Evolutionary conservation across 1,140 invertebrate species (phyloP).

Genomic region (Apis laboriosa): DNA sequence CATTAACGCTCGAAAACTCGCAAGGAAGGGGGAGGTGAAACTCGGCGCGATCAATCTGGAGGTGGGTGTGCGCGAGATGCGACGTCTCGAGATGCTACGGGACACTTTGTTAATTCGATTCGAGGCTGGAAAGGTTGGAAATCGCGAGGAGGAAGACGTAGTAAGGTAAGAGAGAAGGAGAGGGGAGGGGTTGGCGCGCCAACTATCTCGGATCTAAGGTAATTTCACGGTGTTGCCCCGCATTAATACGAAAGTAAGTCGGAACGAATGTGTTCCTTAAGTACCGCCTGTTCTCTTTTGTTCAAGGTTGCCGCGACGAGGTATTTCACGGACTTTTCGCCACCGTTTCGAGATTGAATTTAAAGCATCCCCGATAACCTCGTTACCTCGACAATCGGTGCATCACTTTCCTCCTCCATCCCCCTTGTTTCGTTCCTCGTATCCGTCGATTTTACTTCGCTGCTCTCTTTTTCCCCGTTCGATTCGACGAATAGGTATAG

Average conservation of each 20-base stretch:
- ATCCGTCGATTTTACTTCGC: neutral
- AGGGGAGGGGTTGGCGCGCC: conserved; percentile 25
- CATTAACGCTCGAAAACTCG: conserved; percentile 48
- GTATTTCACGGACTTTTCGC: conserved; percentile 53
- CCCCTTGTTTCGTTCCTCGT: neutral
- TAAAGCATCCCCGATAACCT: conserved; percentile 31
- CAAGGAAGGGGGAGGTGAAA: neutral
- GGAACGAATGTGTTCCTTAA: conserved; percentile 33
- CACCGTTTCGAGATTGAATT: conserved; percentile 59
- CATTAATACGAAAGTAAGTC: conserved; percentile 69
- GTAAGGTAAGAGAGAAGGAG: neutral
- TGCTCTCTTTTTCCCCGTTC: neutral
- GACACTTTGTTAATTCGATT: conserved; percentile 45
- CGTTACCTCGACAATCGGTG: conserved; percentile 8
- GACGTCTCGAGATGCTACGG: neutral
- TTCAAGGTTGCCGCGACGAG: neutral
- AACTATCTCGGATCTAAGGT: conserved; percentile 61
- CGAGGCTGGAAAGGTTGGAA: neutral
- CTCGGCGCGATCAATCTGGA: conserved; percentile 46
- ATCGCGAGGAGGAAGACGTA: conserved; percentile 26
- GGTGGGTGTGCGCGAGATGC: neutral
- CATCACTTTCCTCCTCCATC: neutral
- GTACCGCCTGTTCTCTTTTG: neutral
- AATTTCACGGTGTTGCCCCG: conserved; percentile 76
- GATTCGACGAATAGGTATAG: neutral